Evolutionary conservation across 2,113 vertebrate genomes (phyloP).

Genomic region (Amazona vittata): DNA sequence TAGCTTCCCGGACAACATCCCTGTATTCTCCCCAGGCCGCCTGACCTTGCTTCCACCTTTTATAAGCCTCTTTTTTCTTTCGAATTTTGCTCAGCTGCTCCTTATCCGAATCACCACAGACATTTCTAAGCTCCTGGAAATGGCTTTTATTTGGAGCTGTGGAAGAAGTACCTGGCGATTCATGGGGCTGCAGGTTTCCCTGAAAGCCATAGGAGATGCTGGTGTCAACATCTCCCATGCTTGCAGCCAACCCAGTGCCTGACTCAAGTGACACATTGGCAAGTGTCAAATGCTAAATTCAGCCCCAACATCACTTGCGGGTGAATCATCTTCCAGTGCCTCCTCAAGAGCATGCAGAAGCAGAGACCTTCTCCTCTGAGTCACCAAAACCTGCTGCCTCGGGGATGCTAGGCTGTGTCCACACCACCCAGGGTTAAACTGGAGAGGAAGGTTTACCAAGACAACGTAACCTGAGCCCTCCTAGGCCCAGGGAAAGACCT

Average conservation of each 20-base stretch:
- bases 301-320: not conserved
- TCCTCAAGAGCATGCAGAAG: not conserved
- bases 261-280: not conserved
- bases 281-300: not conserved
- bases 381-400: not conserved
- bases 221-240: not conserved
- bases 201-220: not conserved
- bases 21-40: too few relatives aligned
- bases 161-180: not conserved
- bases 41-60: too few relatives aligned
- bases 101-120: not conserved
- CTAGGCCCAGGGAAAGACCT: not conserved
- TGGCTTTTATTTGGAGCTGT: not conserved
- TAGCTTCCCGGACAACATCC: too few relatives aligned
- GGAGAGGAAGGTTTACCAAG: not conserved
- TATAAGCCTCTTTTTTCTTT: too few relatives aligned
- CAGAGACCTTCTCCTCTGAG: conserved; percentile 2
- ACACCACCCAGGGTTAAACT: not conserved
- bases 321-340: not conserved
- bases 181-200: not conserved
- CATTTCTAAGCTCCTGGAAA: not conserved
- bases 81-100: too few relatives aligned
- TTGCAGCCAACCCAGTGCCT: not conserved
- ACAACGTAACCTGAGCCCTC: fast-evolving
- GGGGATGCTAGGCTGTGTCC: not conserved